Conservation (phyloP, 2,888 invertebrate genomes). For the Eristalinus aeneus region DNA sequence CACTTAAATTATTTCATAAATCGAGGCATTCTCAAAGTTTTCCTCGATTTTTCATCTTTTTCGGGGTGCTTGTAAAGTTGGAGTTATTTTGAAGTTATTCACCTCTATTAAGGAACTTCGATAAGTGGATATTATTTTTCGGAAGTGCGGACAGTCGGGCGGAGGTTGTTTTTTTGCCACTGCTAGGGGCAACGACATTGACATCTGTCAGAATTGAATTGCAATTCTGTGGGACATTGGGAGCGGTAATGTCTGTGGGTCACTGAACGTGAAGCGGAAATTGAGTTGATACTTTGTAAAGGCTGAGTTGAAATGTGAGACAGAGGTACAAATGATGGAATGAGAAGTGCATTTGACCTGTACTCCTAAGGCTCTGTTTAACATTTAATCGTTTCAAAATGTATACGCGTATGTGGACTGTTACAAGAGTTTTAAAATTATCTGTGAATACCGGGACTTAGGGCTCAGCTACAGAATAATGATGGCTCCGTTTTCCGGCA, state of each 20-base stretch:
- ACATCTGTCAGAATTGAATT: neutral
- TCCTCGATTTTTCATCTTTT: neutral
- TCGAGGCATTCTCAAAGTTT: conserved; percentile 19
- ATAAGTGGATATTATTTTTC: conserved; percentile 14
- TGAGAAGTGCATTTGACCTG: too few species aligned
- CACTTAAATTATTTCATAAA: conserved; percentile 25
- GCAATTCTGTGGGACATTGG: neutral
- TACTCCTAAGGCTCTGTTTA: too few species aligned
- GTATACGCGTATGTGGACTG: too few species aligned
- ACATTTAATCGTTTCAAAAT: too few species aligned
- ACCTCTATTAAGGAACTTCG: neutral
- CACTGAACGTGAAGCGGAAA: neutral
- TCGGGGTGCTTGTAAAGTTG: neutral
- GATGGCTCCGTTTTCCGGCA: too few species aligned
- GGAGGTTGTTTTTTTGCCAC: neutral
- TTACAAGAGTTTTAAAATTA: too few species aligned
- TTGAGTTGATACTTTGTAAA: neutral
- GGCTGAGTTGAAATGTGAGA: neutral
- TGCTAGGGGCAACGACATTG: neutral
- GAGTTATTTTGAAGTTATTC: conserved; percentile 14
- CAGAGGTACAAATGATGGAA: neutral
- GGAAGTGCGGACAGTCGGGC: neutral
- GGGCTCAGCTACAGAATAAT: too few species aligned
- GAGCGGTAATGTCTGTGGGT: neutral
- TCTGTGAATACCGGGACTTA: too few species aligned